Evolutionary conservation across 2,797 vertebrate genomes (phyloP), one percentile per base, ranked within the genome.

Genomic region (Sternarchorhynchus goeldii): DNA sequence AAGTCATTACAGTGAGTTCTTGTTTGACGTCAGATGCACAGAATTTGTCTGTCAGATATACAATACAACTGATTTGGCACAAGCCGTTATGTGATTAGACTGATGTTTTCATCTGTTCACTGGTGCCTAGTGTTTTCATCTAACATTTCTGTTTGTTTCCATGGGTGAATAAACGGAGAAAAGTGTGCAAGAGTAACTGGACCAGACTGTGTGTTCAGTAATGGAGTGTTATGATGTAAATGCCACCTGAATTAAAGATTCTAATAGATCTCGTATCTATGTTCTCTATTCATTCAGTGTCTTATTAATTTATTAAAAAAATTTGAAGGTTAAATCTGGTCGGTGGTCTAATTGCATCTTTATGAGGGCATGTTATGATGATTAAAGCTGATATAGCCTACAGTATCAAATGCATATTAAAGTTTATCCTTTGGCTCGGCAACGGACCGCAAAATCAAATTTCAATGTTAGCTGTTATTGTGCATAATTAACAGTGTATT

Each of bases 251-350:
- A 77, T 81, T 71, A 76, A 78, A 74, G 80, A 78, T 59, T 82
- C 29, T 53, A 56, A 67, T 78, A 76, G 69, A 80, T 82, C 80
- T 74, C 57, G 21, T 73, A 78, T 85, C 50, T 78, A 58, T 62
- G 63, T 70, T 64, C 73, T 64, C 39, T 41, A 39, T 81, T 81
- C 75, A 78, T 75, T 80, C 81, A 58, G 39, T 55, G 70, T 80
- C 78, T 75, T 58, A 78, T 82, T 78, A 82, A 81, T 34, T 64
- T 55, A 76, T 81, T 78, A 81, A 80, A 77, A 71, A 69, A 60
- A 25, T 80, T 76, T 78, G 63, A 78, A 81, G 83, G 78, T 81
- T 76, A 79, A 29, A 50, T 83, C 64, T 77, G 56, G 77, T 81
- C 16, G 36, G 71, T 70, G 67, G 78, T 57, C 34, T 68, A 79